A percentile compares a stretch with the other conserved stretches of the same genome.
These are phyloP conservation scores for Euplagia quadripunctaria DNA, from an alignment of 2,888 invertebrate species.

Conservation along the genomic window DNA sequence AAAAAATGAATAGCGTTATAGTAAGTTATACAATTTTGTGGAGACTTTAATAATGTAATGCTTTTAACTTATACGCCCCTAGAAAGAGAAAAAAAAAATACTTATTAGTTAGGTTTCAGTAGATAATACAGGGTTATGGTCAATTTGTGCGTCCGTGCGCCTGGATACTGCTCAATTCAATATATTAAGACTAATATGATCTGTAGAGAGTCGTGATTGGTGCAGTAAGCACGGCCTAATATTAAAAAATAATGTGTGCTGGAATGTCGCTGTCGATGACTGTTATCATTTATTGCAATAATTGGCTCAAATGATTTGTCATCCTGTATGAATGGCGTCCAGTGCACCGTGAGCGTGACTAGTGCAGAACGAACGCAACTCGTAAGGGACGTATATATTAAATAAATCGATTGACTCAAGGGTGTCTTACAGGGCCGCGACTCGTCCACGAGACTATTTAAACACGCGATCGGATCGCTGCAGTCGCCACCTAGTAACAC, in stretches of 20 bases:
- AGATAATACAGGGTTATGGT: conserved; percentile 81
- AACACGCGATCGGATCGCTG: conserved; percentile 16
- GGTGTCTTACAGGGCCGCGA: conserved; percentile 40
- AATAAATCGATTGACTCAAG: conserved; percentile 46
- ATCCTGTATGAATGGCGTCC: conserved; percentile 41
- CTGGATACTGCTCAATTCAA: conserved; percentile 82
- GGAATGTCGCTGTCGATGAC: conserved; percentile 57
- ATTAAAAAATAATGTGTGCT: conserved; percentile 54
- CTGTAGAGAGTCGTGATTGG: conserved; percentile 72
- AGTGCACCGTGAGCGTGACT: conserved; percentile 21
- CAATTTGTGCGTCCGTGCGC: conserved; percentile 84
- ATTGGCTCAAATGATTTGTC: conserved; percentile 54
- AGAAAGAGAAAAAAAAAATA: conserved; percentile 71
- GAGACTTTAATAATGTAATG: conserved; percentile 81
- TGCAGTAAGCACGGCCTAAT: conserved; percentile 75
- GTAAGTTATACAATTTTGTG: conserved; percentile 83
- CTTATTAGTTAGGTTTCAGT: conserved; percentile 79
- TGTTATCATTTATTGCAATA: conserved; percentile 62
- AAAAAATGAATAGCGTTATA: conserved; percentile 70
- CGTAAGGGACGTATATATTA: conserved; percentile 37
- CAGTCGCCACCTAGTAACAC: conserved; percentile 37
- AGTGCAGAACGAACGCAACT: conserved; percentile 29
- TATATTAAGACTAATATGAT: conserved; percentile 75
- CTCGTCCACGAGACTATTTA: conserved; percentile 6
- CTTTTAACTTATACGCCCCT: conserved; percentile 82